Base-by-base conservation (phyloP, 2,888 invertebrate species). In the Salpingus planirostris region DNA sequence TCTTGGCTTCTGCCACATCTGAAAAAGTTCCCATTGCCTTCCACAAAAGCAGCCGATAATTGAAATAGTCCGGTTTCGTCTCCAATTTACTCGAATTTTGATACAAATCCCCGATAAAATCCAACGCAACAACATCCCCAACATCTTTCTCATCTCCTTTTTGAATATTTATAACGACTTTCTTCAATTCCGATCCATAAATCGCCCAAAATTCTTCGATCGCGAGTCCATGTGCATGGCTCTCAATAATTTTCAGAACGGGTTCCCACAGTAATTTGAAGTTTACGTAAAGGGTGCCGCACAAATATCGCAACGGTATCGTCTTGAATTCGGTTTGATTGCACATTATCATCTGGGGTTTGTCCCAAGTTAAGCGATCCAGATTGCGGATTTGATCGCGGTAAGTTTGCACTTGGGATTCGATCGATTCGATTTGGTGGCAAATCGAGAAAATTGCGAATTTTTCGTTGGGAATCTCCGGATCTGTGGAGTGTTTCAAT, bases 221-320 rank as follows among this genome's bases (percentile, higher is more conserved):
- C 1, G 67, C 55, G 51, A 81, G 59, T 1, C 74, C 70, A 49
- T 70, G 71, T 0, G 87, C 85, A 56, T 84, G 85, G 1, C 80
- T 73, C 2, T 78, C 73, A 26, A 95, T 76, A 22, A 91, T 69
- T 52, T 83, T 76, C 10, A 73, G 68, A 0, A 85, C 70, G 1
- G 92, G 89, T 40, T 85, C 81, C 95, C 95, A 95, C 0, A 96
- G 60, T 8, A 90, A 67, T 47, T 86, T 83, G 53, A 96, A 93
- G 59, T 93, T 93, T 11, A 85, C 70, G 59, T 85, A 87, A 27
- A 93, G 66, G 36, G 78, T 73, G 2, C 93, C 91, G 15, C 93
- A 69, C 50, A 93, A 70, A 52, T 85, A 90, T 38, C 80, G 71
- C 11, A 96, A 57, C 0, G 83, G 77, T 49, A 83, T 74, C 46